These are phyloP conservation scores for Chelonoidis abingdonii DNA, from an alignment of 2,113 vertebrate genomes.

Conservation along the genomic window DNA sequence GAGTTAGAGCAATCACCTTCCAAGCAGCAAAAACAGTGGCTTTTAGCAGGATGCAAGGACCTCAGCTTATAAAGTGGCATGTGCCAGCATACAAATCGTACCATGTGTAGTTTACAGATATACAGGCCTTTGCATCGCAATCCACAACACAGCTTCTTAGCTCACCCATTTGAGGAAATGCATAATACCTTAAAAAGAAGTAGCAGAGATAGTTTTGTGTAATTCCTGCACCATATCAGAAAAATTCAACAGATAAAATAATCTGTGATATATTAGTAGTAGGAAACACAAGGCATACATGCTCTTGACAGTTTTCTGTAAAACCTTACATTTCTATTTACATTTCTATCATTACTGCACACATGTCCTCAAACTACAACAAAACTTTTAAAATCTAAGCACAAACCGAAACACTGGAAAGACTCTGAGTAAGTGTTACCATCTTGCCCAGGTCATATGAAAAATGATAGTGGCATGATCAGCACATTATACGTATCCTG, in stretches of 20 bases:
- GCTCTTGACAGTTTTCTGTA: not conserved
- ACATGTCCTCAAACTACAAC: not conserved
- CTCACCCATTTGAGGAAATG: conserved; percentile 31
- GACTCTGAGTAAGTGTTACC: conserved; percentile 64
- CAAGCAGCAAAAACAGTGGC: not conserved
- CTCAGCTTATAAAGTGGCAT: not conserved
- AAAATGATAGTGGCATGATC: conserved; percentile 74
- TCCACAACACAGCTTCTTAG: not conserved
- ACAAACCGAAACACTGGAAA: conserved; percentile 41
- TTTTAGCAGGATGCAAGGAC: not conserved
- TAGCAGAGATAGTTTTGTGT: not conserved
- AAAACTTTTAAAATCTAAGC: conserved; percentile 54
- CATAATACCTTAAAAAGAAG: not conserved
- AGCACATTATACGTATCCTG: conserved; percentile 54
- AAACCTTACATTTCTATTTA: not conserved
- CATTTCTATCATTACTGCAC: not conserved
- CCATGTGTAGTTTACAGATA: conserved; percentile 42
- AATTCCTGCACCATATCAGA: not conserved
- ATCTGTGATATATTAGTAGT: not conserved
- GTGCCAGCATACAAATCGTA: not conserved
- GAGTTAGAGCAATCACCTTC: not conserved
- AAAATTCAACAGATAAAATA: not conserved
- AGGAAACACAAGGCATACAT: not conserved
- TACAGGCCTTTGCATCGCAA: conserved; percentile 1
- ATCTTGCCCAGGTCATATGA: conserved; percentile 51